Percentiles rank a stretch among this genome's conserved stretches.
These are phyloP conservation scores for Temnothorax ravouxi DNA, from an alignment of 2,888 invertebrate genomes.

Conservation along the genomic window DNA sequence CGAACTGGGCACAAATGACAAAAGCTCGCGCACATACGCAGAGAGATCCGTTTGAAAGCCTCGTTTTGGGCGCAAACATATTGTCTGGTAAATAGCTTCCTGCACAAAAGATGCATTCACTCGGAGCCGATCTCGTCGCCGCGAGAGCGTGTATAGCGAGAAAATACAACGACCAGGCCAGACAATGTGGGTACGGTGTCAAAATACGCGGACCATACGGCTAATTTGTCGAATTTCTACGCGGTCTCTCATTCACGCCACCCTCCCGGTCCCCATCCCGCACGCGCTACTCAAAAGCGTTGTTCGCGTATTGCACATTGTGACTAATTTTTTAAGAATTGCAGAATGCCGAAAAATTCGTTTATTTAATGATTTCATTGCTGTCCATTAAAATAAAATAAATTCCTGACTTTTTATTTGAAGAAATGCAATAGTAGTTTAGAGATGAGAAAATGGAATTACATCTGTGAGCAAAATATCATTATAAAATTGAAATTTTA, in stretches of 20 bases:
- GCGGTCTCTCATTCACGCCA: slow-evolving; percentile 71
- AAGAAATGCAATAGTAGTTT: neutral
- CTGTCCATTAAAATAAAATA: neutral
- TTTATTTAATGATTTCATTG: neutral
- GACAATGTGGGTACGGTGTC: slow-evolving; percentile 81
- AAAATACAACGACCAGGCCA: slow-evolving; percentile 69
- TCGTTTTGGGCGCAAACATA: slow-evolving; percentile 70
- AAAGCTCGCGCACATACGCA: slow-evolving; percentile 27
- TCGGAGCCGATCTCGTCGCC: slow-evolving; percentile 71
- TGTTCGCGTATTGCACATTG: slow-evolving; percentile 65
- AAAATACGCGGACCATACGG: slow-evolving; percentile 85
- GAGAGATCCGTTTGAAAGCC: slow-evolving; percentile 60
- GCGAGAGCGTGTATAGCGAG: slow-evolving; percentile 62
- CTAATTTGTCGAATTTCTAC: slow-evolving; percentile 84
- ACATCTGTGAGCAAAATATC: neutral
- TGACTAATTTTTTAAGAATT: slow-evolving; percentile 58
- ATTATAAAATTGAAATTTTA: neutral
- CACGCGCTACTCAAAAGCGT: slow-evolving; percentile 47
- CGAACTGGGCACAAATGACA: slow-evolving; percentile 6
- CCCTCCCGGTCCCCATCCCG: slow-evolving; percentile 58
- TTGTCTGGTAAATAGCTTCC: slow-evolving; percentile 74
- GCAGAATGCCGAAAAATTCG: neutral
- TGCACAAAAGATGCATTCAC: slow-evolving; percentile 78
- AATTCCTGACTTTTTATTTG: neutral
- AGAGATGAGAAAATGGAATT: neutral